Percentiles rank a stretch among this genome's conserved stretches.
phyloP scores from a whole-genome alignment of 2,113 vertebrate species.

The Diadophis punctatus region DNA sequence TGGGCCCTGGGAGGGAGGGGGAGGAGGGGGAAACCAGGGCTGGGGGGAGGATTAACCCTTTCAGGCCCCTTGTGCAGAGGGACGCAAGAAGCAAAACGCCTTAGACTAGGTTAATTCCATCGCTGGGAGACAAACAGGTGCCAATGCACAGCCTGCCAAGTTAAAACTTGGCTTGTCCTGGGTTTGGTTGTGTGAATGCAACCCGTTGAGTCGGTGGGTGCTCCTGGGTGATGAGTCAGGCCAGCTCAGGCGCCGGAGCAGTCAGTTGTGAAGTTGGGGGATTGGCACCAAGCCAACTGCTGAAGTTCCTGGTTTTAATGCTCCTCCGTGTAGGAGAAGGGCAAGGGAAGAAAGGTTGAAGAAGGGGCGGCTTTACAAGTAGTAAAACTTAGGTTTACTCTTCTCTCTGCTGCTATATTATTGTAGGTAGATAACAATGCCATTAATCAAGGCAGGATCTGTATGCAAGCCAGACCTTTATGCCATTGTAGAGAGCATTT shows the following conservation, averaged over 20 bases:
- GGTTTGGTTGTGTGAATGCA: not conserved
- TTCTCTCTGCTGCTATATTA: not conserved
- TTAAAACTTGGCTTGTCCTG: not conserved
- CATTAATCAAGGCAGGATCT: not conserved
- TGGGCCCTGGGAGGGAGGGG: not conserved
- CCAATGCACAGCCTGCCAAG: too few species aligned
- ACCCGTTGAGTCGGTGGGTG: not conserved
- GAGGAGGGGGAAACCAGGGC: too few species aligned
- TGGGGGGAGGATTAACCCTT: conserved; percentile 8
- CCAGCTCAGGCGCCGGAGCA: not conserved
- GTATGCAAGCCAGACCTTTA: not conserved
- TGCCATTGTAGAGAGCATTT: not conserved
- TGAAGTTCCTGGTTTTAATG: not conserved
- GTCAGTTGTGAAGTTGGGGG: not conserved
- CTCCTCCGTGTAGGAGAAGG: not conserved
- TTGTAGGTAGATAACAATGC: not conserved
- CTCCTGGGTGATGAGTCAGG: not conserved
- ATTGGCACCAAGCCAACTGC: not conserved
- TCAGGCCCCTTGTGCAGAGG: not conserved
- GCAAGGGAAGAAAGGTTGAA: not conserved
- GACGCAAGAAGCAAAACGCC: not conserved
- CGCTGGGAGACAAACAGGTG: not conserved
- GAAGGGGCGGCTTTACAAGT: not conserved
- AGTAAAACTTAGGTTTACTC: not conserved
- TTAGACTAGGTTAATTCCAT: not conserved